Conservation (phyloP, 2,888 invertebrate genomes). For the Lepetodrilus schrolli region DNA sequence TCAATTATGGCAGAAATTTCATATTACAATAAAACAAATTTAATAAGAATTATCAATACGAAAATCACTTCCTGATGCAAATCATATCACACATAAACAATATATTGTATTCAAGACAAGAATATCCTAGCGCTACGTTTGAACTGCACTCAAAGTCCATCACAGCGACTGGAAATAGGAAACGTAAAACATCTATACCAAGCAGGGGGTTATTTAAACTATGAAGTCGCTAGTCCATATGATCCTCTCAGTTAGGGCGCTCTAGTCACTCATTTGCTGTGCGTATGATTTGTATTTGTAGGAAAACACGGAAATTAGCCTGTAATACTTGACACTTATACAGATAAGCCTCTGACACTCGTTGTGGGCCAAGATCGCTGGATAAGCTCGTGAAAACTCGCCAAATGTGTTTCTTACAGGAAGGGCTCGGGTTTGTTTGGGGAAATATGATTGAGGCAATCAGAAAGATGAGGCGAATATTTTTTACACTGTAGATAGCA, state of each 20-base stretch:
- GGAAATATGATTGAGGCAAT: not conserved
- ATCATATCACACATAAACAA: too few relatives aligned
- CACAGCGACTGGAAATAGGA: not conserved
- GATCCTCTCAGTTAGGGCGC: not conserved
- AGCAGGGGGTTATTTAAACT: not conserved
- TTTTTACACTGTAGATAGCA: too few relatives aligned
- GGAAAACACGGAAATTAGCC: slow-evolving; percentile 5
- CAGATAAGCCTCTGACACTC: not conserved
- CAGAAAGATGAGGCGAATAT: too few relatives aligned
- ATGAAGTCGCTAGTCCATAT: not conserved
- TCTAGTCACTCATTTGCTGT: not conserved
- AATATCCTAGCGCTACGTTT: too few relatives aligned
- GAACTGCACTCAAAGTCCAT: too few relatives aligned
- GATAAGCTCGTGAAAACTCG: not conserved
- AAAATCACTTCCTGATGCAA: too few relatives aligned
- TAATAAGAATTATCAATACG: too few relatives aligned
- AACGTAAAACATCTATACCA: not conserved
- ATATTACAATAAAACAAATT: too few relatives aligned
- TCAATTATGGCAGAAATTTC: too few relatives aligned
- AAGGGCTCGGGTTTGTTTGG: not conserved
- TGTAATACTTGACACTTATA: not conserved
- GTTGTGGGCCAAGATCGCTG: not conserved
- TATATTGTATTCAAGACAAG: too few relatives aligned
- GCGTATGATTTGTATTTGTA: slow-evolving; percentile 1
- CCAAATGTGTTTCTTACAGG: not conserved